Conservation (phyloP, 2,113 vertebrate species). For the Phycodurus eques region DNA sequence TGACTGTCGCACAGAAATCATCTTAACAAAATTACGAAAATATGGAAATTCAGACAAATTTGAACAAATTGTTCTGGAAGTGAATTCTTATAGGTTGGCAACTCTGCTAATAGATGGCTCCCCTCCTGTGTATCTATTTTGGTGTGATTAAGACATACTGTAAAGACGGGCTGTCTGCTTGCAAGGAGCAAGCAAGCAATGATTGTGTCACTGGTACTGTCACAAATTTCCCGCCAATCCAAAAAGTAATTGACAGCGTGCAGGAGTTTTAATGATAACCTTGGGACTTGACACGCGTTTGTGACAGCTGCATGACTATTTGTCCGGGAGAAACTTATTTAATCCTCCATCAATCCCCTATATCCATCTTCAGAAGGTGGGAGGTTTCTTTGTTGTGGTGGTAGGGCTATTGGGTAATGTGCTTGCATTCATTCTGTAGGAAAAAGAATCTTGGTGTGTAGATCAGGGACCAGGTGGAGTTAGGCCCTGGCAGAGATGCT, state of each 20-base stretch:
- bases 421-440: conserved; percentile 29
- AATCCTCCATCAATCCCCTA: conserved; percentile 34
- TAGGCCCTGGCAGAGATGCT: not conserved
- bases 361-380: conserved; percentile 30
- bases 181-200: conserved; percentile 4
- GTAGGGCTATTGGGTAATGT: conserved; percentile 39
- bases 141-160: conserved; percentile 58
- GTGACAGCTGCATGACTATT: conserved; percentile 43
- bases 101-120: conserved; percentile 21
- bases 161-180: conserved; percentile 39
- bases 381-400: conserved; percentile 54
- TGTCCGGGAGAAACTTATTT: conserved; percentile 44
- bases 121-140: conserved; percentile 52
- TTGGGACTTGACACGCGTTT: conserved; percentile 27
- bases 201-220: conserved; percentile 37
- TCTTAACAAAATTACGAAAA: no score
- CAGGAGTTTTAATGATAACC: conserved; percentile 49
- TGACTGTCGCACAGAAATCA: no score
- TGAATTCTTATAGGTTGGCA: conserved; percentile 18
- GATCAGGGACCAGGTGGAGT: not conserved
- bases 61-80: no score
- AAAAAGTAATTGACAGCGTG: conserved; percentile 54
- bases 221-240: conserved; percentile 15
- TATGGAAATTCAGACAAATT: no score
- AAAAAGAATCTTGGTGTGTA: conserved; percentile 25